phyloP scores from a whole-genome alignment of 1,140 invertebrate genomes.

The Psilanteris sp. region DNA sequence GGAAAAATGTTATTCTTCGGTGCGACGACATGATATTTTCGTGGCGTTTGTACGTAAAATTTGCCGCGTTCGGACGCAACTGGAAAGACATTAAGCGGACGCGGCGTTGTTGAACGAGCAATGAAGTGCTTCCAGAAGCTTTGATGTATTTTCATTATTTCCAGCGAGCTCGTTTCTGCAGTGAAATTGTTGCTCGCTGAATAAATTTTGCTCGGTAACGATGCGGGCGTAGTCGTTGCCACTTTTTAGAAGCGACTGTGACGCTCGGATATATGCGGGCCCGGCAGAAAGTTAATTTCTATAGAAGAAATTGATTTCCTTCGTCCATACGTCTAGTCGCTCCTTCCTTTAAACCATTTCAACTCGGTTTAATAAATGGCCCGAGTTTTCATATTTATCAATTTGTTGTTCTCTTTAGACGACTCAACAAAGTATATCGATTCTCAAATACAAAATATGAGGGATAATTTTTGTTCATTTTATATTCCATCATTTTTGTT shows the following conservation, averaged over 20 bases:
- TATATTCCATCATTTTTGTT: no score
- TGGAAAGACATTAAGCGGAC: constrained; percentile 33
- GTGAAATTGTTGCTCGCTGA: constrained; percentile 56
- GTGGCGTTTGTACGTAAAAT: constrained; percentile 23
- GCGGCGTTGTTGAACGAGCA: constrained; percentile 13
- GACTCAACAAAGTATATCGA: no score
- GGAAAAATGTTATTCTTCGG: not conserved
- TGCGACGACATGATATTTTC: constrained; percentile 23
- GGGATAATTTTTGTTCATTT: no score
- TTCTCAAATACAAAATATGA: no score
- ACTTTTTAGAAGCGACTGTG: constrained; percentile 51
- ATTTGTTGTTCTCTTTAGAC: no score
- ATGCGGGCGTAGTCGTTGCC: constrained; percentile 53
- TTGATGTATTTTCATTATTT: constrained; percentile 63
- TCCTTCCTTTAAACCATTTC: no score
- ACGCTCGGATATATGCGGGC: constrained; percentile 51
- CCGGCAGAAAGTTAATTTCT: constrained; percentile 63
- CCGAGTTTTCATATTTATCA: no score
- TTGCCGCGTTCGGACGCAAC: constrained; percentile 1
- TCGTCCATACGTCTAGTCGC: constrained; percentile 15
- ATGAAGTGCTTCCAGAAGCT: constrained; percentile 31
- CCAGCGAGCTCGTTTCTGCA: constrained; percentile 21
- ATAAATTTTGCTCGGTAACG: constrained; percentile 60
- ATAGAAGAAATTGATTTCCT: constrained; percentile 62
- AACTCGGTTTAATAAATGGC: no score